Conservation (phyloP, 2,888 invertebrate species). For the Archips crataeganus region DNA sequence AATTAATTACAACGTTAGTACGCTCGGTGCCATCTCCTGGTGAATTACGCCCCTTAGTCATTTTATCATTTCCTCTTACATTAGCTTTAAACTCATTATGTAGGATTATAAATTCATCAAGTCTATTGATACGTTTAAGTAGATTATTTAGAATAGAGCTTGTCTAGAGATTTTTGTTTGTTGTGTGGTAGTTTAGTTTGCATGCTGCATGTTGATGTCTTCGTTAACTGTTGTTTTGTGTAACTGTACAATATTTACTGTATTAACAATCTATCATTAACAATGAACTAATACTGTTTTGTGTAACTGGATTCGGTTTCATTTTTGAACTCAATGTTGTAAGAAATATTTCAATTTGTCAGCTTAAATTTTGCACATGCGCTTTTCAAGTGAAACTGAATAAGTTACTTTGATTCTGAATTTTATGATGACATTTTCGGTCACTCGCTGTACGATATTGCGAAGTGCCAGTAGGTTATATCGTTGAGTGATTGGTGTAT, state of each 20-base stretch:
- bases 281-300: constrained; percentile 26
- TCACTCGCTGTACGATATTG: constrained; percentile 70
- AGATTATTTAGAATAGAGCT: constrained; percentile 66
- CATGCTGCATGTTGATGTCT: constrained; percentile 73
- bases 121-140: constrained; percentile 51
- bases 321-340: constrained; percentile 53
- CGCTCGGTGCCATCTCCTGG: constrained; percentile 61
- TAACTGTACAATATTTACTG: constrained; percentile 31
- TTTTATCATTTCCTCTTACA: constrained; percentile 62
- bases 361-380: constrained; percentile 44
- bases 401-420: constrained; percentile 43
- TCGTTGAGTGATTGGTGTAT: constrained; percentile 79
- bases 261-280: constrained; percentile 40
- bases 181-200: constrained; percentile 47
- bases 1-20: constrained; percentile 60
- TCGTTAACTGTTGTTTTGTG: constrained; percentile 54
- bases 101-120: constrained; percentile 62
- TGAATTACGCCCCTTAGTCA: constrained; percentile 58
- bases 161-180: constrained; percentile 63
- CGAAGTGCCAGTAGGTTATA: constrained; percentile 74
- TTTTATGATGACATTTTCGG: constrained; percentile 49
- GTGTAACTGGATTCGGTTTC: constrained; percentile 57
- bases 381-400: constrained; percentile 59
- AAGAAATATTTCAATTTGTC: constrained; percentile 31
- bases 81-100: constrained; percentile 58